A percentile compares a stretch with the other conserved stretches of the same genome.
These are phyloP conservation scores for Porites lobata DNA, from an alignment of 92 coral and sea anemone species.

Conservation along the genomic window DNA sequence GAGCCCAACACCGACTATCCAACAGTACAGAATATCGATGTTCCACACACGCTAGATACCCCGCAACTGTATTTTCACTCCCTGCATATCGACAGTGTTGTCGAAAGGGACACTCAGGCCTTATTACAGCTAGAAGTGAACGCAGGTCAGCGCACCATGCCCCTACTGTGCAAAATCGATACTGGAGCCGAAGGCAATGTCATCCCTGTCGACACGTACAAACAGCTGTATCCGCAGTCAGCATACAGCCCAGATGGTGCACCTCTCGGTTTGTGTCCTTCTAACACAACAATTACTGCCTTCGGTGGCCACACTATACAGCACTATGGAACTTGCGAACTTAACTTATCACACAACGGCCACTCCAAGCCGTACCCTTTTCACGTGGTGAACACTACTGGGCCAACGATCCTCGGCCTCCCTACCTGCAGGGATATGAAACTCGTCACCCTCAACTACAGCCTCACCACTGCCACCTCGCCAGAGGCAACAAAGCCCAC, in stretches of 20 bases:
- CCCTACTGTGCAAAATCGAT: constrained; percentile 76
- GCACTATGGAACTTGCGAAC: constrained; percentile 33
- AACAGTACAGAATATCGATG: not conserved
- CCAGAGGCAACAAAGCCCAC: not conserved
- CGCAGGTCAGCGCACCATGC: constrained; percentile 32
- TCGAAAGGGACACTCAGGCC: constrained; percentile 66
- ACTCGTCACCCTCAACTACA: constrained; percentile 40
- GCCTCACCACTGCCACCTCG: not conserved
- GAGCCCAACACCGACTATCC: not conserved
- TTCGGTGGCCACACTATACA: constrained; percentile 69
- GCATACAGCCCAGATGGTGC: constrained; percentile 55
- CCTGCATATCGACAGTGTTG: constrained; percentile 44
- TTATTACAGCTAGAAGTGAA: constrained; percentile 62
- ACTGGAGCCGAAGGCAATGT: constrained; percentile 85
- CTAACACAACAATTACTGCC: constrained; percentile 69
- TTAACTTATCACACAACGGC: constrained; percentile 31
- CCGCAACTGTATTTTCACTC: constrained; percentile 74
- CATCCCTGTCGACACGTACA: constrained; percentile 72
- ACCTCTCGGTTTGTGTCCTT: constrained; percentile 66
- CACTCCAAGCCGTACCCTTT: constrained; percentile 30
- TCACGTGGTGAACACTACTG: constrained; percentile 48
- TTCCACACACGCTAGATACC: not conserved
- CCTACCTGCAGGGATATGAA: constrained; percentile 57
- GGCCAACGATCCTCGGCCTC: constrained; percentile 58
- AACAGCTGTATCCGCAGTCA: constrained; percentile 54